A percentile compares a stretch with the other conserved stretches of the same genome.
Conservation (phyloP, 2,797 vertebrate species). For the Denticeps clupeoides region DNA sequence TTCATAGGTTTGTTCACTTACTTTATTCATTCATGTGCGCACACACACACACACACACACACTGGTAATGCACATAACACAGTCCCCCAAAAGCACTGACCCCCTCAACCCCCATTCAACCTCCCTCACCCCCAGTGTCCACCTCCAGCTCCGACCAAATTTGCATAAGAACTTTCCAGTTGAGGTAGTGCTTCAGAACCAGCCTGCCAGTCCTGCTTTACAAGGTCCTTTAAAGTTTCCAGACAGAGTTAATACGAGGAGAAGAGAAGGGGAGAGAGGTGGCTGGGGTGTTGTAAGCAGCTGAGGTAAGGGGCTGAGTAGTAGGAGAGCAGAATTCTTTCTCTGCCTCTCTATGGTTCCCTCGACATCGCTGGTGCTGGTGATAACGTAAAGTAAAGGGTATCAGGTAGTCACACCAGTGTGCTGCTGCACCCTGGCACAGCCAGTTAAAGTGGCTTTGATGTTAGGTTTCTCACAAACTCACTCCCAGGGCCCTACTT, state of each 20-base stretch:
- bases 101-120: slow-evolving; percentile 12
- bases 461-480: slow-evolving; percentile 14
- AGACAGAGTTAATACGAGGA: slow-evolving; percentile 21
- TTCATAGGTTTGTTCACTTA: slow-evolving; percentile 39
- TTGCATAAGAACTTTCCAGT: slow-evolving; percentile 61
- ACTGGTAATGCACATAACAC: background rate
- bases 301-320: slow-evolving; percentile 19
- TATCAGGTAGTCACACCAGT: too few species aligned
- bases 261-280: slow-evolving; percentile 8
- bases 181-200: slow-evolving; percentile 38
- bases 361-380: too few species aligned
- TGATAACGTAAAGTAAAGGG: too few species aligned
- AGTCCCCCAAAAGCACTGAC: slow-evolving; percentile 11
- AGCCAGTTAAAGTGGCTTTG: slow-evolving; percentile 24
- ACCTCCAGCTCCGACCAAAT: slow-evolving; percentile 38
- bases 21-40: background rate
- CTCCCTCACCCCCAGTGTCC: slow-evolving; percentile 32
- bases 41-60: background rate
- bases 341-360: too few species aligned
- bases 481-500: too few species aligned
- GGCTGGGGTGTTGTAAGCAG: slow-evolving; percentile 19
- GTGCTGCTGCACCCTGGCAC: too few species aligned
- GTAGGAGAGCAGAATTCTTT: slow-evolving; percentile 7
- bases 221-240: slow-evolving; percentile 40
- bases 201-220: slow-evolving; percentile 33